A percentile compares a stretch with the other conserved stretches of the same genome.
phyloP scores from a whole-genome alignment of 2,888 invertebrate species.

The Acrocera orbiculus region DNA sequence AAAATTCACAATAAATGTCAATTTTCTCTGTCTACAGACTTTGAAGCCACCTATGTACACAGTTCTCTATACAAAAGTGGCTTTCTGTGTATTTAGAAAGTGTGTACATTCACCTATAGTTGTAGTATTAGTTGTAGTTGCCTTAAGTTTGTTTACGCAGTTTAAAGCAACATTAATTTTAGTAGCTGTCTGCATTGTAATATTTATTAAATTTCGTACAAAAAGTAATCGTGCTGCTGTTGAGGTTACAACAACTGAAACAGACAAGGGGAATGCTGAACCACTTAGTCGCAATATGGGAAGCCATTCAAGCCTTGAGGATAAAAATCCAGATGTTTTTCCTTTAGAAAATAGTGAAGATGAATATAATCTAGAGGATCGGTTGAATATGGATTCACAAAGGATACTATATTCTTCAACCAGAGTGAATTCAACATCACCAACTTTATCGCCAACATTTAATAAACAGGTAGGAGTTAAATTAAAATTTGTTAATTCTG shows the following conservation, averaged over 20 bases:
- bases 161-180: conserved; percentile 58
- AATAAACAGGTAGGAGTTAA: conserved; percentile 24
- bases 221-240: conserved; percentile 23
- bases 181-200: conserved; percentile 52
- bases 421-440: conserved; percentile 20
- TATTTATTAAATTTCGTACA: conserved; percentile 47
- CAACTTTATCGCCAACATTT: conserved; percentile 27
- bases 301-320: conserved; percentile 32
- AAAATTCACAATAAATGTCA: no score
- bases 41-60: no score
- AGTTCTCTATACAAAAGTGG: no score
- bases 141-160: no score
- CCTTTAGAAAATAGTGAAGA: conserved; percentile 32
- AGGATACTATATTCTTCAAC: conserved; percentile 27
- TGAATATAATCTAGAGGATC: conserved; percentile 29
- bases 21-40: no score
- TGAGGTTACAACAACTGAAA: conserved; percentile 24
- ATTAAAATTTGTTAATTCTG: background rate
- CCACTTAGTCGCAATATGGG: conserved; percentile 30
- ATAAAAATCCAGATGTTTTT: conserved; percentile 32
- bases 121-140: no score
- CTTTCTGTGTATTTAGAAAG: no score
- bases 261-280: conserved; percentile 31
- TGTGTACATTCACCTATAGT: no score
- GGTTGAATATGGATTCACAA: conserved; percentile 29